Percentiles rank a stretch among this genome's conserved stretches.
phyloP scores from a whole-genome alignment of 2,797 vertebrate genomes.

The Falco cherrug region DNA sequence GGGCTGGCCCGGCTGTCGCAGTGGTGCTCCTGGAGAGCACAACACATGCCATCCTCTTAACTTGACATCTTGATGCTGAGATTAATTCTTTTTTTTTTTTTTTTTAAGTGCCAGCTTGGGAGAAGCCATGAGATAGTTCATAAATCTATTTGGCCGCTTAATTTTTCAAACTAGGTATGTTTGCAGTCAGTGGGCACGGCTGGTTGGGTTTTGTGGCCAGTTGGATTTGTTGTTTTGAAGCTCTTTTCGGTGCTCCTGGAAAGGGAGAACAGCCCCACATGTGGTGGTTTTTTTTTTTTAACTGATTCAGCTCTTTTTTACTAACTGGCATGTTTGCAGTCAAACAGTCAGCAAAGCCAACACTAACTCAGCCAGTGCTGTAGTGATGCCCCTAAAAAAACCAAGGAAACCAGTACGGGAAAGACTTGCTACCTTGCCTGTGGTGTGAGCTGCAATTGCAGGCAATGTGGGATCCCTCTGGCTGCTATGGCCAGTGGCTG shows the following conservation, averaged over 20 bases:
- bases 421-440: background rate
- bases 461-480: background rate
- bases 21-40: background rate
- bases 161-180: background rate
- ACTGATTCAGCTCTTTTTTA: background rate
- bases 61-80: background rate
- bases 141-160: background rate
- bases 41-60: fast-evolving
- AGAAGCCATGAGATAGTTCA: background rate
- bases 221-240: background rate
- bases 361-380: background rate
- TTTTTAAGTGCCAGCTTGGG: background rate
- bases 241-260: background rate
- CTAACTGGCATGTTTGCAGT: background rate
- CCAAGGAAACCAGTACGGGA: background rate
- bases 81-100: background rate
- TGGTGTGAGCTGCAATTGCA: background rate
- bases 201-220: fast-evolving
- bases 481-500: background rate
- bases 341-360: background rate
- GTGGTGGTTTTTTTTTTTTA: background rate
- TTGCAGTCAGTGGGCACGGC: background rate
- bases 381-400: background rate
- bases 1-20: background rate
- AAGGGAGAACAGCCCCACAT: background rate